Conservation (phyloP, 1,140 invertebrate species). For the Drosophila watanabei region DNA sequence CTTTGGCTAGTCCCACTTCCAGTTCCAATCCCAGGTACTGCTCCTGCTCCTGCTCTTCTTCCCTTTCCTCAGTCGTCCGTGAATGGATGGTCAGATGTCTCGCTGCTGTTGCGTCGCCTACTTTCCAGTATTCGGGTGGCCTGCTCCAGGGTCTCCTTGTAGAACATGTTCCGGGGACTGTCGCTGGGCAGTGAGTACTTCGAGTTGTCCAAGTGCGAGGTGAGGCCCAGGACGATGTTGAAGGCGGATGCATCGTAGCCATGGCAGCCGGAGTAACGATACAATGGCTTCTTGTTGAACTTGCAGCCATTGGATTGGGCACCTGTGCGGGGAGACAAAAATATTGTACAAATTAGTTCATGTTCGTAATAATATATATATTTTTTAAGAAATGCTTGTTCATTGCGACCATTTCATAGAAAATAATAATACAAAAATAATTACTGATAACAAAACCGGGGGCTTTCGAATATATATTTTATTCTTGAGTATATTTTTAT, state of each 20-base stretch:
- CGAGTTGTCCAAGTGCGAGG: slow-evolving; percentile 91
- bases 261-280: slow-evolving; percentile 97
- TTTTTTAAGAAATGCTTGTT: background rate
- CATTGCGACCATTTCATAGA: background rate
- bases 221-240: slow-evolving; percentile 94
- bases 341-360: background rate
- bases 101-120: slow-evolving; percentile 78
- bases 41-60: background rate
- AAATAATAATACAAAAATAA: background rate
- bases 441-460: background rate
- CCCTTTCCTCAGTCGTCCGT: slow-evolving; percentile 76
- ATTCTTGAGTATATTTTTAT: background rate
- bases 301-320: slow-evolving; percentile 92
- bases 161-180: slow-evolving; percentile 70
- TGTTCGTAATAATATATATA: no score
- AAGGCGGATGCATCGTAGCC: slow-evolving; percentile 95
- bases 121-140: slow-evolving; percentile 83
- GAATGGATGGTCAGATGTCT: slow-evolving; percentile 84
- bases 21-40: slow-evolving; percentile 15
- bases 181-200: slow-evolving; percentile 85
- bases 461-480: background rate
- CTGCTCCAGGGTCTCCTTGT: slow-evolving; percentile 83
- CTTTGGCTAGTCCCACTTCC: slow-evolving; percentile 22
- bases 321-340: slow-evolving; percentile 86
- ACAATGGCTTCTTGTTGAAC: slow-evolving; percentile 96